phyloP scores from a whole-genome alignment of 2,797 vertebrate species.

The Poecilia gillii region DNA sequence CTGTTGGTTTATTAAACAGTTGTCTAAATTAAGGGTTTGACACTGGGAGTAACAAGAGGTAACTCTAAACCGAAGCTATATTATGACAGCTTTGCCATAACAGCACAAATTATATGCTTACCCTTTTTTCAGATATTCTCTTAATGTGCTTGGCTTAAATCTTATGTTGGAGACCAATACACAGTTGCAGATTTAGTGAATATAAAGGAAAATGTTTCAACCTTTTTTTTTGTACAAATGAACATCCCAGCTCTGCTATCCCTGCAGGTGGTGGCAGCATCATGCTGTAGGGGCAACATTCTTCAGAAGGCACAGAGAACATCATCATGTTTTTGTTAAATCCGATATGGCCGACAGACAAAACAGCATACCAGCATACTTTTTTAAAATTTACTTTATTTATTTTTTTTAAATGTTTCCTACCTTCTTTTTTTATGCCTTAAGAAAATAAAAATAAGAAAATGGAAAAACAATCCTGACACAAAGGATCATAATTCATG shows the following conservation, averaged over 20 bases:
- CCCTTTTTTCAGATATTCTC: background rate
- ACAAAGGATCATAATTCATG: too few relatives aligned
- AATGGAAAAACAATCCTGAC: too few relatives aligned
- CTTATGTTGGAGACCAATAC: background rate
- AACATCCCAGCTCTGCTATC: background rate
- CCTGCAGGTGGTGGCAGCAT: background rate
- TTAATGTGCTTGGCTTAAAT: background rate
- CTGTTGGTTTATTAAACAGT: background rate
- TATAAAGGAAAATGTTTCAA: background rate
- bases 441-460: too few relatives aligned
- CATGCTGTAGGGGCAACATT: background rate
- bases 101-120: slow-evolving; percentile 9
- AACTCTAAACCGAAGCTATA: slow-evolving; percentile 5
- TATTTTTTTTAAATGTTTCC: too few relatives aligned
- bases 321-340: background rate
- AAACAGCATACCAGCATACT: too few relatives aligned
- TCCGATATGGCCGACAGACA: too few relatives aligned
- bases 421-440: too few relatives aligned
- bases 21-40: background rate
- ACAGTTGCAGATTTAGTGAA: background rate
- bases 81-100: background rate
- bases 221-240: background rate
- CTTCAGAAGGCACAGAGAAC: background rate
- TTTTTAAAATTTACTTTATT: too few relatives aligned
- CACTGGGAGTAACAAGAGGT: slow-evolving; percentile 4